Conservation (phyloP, 2,113 vertebrate species). For the Festucalex cinctus region DNA sequence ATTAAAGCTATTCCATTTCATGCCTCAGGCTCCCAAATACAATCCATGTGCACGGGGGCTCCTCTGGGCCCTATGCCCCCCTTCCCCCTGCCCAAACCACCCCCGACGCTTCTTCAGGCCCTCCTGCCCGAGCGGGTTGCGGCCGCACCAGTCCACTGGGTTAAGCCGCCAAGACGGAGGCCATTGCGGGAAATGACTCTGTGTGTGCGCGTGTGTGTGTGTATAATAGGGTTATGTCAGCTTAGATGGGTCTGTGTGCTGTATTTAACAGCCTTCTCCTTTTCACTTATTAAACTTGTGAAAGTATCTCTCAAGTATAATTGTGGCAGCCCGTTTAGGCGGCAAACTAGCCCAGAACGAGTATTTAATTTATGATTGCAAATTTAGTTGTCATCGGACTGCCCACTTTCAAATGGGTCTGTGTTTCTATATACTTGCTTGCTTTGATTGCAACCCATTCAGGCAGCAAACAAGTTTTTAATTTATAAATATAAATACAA, state of each 20-base stretch:
- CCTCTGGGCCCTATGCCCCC: slow-evolving; percentile 54
- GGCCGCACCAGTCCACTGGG: slow-evolving; percentile 66
- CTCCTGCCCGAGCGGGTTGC: slow-evolving; percentile 50
- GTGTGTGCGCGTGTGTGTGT: slow-evolving; percentile 55
- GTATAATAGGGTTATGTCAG: slow-evolving; percentile 70
- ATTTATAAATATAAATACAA: too few species aligned
- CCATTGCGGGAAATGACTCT: slow-evolving; percentile 67
- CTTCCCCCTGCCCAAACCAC: neutral
- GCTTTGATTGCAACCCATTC: neutral
- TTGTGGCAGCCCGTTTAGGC: slow-evolving; percentile 22
- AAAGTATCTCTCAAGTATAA: slow-evolving; percentile 55
- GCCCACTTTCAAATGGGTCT: too few species aligned
- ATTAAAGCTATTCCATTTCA: slow-evolving; percentile 76
- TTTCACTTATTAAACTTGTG: slow-evolving; percentile 66
- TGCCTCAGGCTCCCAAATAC: slow-evolving; percentile 73
- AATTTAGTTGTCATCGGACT: too few species aligned
- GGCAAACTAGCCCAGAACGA: too few species aligned
- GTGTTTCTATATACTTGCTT: too few species aligned
- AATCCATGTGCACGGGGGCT: slow-evolving; percentile 67
- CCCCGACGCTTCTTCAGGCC: slow-evolving; percentile 16
- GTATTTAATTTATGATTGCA: too few species aligned
- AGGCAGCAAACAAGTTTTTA: too few species aligned
- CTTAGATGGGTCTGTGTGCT: slow-evolving; percentile 62
- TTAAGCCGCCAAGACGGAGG: slow-evolving; percentile 68
- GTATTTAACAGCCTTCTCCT: slow-evolving; percentile 62